Evolutionary conservation across 2,113 vertebrate genomes (phyloP), one percentile per base, ranked within the genome.

Genomic region (Zapus hudsonius): DNA sequence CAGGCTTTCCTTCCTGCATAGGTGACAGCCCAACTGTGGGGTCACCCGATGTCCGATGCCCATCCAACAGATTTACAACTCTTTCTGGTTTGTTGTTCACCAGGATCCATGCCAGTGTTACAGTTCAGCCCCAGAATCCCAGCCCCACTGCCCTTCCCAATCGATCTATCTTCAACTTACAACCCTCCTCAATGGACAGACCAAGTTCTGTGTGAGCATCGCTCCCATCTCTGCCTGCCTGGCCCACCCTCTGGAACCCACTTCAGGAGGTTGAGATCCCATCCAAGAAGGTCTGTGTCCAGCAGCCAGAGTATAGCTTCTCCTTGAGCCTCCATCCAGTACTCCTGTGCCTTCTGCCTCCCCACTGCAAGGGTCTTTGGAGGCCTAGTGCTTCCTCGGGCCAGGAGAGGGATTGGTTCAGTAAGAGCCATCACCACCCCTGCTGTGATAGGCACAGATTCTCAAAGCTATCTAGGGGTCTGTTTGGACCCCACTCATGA

Each of bases 331-430:
- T 19, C 27, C 7, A 1, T 0, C 16, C 15, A 13, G 7, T 52
- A 20, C 4, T 25, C 36, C 36, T 27, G 40, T 10, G 6, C n/a
- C 9, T 27, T 42, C 31, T 23, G 19, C 66, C 15, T 31, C n/a
- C 59, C 33, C 17, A 22, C 25, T 3, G 15, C 55, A 1, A 38
- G 27, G 61, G 67, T 4, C 36, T 61, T 7, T 16, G 57, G 1
- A 1, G 8, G 59, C 15, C 40, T 29, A 2, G 4, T 27, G 33
- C 22, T 44, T 31, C 29, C 23, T 1, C 0, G 8, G 4, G 1
- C 19, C n/a, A 2, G 64, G 63, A 59, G 89, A 38, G 36, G 61
- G 36, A 33, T 31, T 42, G 13, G 1, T 42, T 63, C 38, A 61
- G 36, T 40, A 33, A 63, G 38, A 64, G 38, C 36, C 36, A 59